Evolutionary conservation across 2,797 vertebrate species (phyloP), one percentile per base, ranked within the genome.

Genomic region (Falco rusticolus): DNA sequence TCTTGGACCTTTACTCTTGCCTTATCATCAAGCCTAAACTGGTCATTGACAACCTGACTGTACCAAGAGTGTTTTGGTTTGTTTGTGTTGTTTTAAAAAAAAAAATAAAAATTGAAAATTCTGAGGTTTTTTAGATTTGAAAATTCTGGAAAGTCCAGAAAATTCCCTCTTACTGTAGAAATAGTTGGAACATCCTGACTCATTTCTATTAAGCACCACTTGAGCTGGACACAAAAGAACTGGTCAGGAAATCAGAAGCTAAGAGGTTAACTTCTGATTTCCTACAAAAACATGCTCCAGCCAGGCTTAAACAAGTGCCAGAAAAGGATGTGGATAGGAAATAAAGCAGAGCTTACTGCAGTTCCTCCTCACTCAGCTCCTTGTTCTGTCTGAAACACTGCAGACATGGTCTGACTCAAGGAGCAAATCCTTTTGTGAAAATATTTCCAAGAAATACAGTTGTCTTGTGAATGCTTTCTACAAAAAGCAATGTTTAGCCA

Each of bases 301-400:
- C 65, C 84, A 96, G 57, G 82, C 88, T 76, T 60, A 84, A 92
- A 56, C 6, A 85, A 94, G 84, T 56, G 87, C 94, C 95, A 97
- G 89, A 74, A 91, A 94, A 93, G 87, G 92, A 96, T 89, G 95
- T 76, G 92, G 81, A 96, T 61, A 50, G 95, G 89, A 95, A 95
- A 92, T 86, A 89, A 94, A 95, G 72, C 64, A 68, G 84, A 92
- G 53, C 87, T 93, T 83, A 64, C 81, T 85, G 60, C 78, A 92
- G 88, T 57, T 89, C 64, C 70, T 94, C 80, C 83, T 94, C 87
- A 81, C 75, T 95, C 87, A 51, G 88, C 85, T 89, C 75, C 95
- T 89, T 87, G 71, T 87, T 96, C 84, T 87, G 84, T 56, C 50
- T 94, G 65, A 93, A 95, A 94, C 56, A 48, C 25, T 64, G 78